Evolutionary conservation across 2,113 vertebrate species (phyloP).

Genomic region (Scatophagus argus): DNA sequence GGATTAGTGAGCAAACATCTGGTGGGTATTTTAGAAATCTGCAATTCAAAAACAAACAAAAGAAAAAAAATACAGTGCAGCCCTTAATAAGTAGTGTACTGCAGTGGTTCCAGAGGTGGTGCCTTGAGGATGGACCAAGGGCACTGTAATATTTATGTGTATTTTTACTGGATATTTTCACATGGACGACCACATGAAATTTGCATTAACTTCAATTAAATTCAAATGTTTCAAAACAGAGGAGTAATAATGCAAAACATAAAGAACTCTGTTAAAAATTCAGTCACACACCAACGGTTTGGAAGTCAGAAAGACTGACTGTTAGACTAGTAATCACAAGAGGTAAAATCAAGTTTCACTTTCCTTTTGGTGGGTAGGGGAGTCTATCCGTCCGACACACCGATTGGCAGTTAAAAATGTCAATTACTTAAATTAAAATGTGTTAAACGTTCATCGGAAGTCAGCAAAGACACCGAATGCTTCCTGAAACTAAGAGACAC

Average conservation of each 20-base stretch:
- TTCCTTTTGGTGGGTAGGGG: not conserved
- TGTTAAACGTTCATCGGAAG: too few species aligned
- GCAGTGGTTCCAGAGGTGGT: not conserved
- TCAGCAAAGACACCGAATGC: too few species aligned
- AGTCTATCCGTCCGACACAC: not conserved
- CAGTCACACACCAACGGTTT: too few species aligned
- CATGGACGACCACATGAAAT: not conserved
- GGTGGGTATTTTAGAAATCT: slow-evolving; percentile 45
- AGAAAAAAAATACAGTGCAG: not conserved
- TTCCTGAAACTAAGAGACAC: not conserved
- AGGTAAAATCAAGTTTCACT: too few species aligned
- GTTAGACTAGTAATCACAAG: not conserved
- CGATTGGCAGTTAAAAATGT: too few species aligned
- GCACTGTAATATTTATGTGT: not conserved
- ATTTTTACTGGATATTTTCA: not conserved
- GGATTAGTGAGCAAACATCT: slow-evolving; percentile 70
- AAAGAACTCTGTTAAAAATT: not conserved
- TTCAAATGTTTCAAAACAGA: not conserved
- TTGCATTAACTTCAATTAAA: not conserved
- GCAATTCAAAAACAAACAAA: slow-evolving; percentile 29
- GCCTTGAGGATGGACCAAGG: not conserved
- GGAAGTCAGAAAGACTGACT: not conserved
- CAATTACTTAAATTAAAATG: too few species aligned
- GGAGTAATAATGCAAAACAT: not conserved
- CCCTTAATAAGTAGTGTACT: not conserved